A percentile compares a stretch with the other conserved stretches of the same genome.
These are phyloP conservation scores for Butastur rufipennis DNA, from an alignment of 2,113 vertebrate species.

Conservation along the genomic window DNA sequence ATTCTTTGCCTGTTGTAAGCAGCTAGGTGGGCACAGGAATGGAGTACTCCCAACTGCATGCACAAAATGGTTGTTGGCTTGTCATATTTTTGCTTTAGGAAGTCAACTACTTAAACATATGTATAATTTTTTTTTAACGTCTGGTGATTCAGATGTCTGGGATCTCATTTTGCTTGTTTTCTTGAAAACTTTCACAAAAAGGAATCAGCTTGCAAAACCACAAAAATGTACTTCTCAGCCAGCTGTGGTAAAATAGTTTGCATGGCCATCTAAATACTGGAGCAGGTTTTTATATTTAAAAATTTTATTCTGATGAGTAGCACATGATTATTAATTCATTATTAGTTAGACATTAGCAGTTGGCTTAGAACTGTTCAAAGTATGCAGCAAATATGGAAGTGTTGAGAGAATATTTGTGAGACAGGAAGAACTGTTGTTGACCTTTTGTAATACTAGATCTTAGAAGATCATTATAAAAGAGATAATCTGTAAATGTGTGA, in stretches of 20 bases:
- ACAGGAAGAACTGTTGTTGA: background rate
- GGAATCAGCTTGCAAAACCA: conserved; percentile 56
- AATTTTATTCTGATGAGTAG: background rate
- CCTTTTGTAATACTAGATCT: background rate
- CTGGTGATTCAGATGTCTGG: conserved; percentile 65
- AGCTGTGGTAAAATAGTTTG: conserved; percentile 6
- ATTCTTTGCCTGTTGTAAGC: background rate
- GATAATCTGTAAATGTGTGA: background rate
- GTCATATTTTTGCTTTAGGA: conserved; percentile 5
- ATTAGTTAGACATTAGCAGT: background rate
- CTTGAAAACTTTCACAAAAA: conserved; percentile 44
- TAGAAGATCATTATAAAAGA: background rate
- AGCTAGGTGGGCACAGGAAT: background rate
- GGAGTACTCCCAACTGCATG: background rate
- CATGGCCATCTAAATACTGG: background rate
- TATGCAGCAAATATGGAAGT: background rate
- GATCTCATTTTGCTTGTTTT: conserved; percentile 53
- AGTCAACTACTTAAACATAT: background rate
- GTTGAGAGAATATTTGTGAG: background rate
- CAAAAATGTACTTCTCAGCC: conserved; percentile 55
- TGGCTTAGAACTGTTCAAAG: background rate
- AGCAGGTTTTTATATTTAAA: background rate
- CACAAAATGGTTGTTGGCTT: background rate
- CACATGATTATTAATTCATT: background rate
- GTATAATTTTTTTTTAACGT: background rate